Evolutionary conservation across 2,113 vertebrate genomes (phyloP).

Genomic region (Lasiurus borealis): DNA sequence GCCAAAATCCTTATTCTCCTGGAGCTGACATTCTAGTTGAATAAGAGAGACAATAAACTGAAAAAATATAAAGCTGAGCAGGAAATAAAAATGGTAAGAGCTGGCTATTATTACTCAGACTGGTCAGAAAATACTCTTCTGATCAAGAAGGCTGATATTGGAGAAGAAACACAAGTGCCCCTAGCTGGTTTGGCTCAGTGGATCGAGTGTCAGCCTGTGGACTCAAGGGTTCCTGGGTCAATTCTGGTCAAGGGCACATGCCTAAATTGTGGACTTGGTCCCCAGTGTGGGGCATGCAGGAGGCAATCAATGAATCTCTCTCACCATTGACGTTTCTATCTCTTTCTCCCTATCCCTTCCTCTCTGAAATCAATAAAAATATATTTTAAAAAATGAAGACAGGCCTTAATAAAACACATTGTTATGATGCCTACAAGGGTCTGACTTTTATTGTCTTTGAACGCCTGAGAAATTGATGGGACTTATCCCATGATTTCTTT

Average conservation of each 20-base stretch:
- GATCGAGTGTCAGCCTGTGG: too few species aligned
- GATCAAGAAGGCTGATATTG: not conserved
- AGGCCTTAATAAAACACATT: not conserved
- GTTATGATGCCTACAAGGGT: not conserved
- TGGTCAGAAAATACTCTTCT: not conserved
- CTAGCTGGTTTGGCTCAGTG: too few species aligned
- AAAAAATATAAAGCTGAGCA: not conserved
- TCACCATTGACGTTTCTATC: too few species aligned
- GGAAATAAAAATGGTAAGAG: not conserved
- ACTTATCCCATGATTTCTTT: constrained; percentile 21
- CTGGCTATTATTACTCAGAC: not conserved
- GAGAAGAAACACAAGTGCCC: not conserved
- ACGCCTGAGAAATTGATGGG: not conserved
- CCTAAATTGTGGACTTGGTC: too few species aligned
- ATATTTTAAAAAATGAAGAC: too few species aligned
- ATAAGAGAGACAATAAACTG: not conserved
- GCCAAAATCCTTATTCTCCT: not conserved
- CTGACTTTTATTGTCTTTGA: constrained; percentile 50
- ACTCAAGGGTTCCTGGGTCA: too few species aligned
- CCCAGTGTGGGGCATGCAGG: too few species aligned
- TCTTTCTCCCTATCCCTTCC: too few species aligned
- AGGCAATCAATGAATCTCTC: too few species aligned
- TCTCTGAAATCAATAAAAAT: too few species aligned
- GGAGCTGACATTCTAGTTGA: not conserved
- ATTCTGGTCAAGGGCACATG: too few species aligned